These are phyloP conservation scores for Dendronephthya gigantea DNA, from an alignment of 64 coral and sea anemone genomes.

Conservation along the genomic window DNA sequence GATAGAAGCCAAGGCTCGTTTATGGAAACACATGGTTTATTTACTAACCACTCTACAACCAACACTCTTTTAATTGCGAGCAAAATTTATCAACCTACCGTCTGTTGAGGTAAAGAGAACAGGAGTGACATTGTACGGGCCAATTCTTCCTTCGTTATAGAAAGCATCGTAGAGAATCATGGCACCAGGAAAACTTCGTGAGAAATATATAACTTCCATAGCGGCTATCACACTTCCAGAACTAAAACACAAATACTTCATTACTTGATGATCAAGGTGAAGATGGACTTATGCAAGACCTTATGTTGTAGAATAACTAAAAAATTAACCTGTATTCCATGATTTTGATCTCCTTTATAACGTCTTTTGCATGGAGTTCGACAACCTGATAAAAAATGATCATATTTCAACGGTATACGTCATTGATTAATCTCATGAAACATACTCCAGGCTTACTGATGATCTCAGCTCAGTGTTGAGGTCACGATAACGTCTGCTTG, in stretches of 20 bases:
- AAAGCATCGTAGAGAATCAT: constrained; percentile 46
- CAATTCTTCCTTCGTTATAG: background rate
- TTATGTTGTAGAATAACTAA: background rate
- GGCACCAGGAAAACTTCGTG: background rate
- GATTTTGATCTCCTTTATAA: background rate
- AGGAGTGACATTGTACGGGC: constrained; percentile 19
- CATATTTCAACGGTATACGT: background rate
- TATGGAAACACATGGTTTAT: background rate
- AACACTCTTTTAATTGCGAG: background rate
- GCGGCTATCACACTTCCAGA: background rate
- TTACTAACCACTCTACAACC: background rate
- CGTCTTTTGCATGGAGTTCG: background rate
- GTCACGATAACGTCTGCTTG: background rate
- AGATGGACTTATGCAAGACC: too few species aligned
- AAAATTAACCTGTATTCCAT: background rate
- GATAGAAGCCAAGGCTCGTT: background rate
- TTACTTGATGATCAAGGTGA: too few species aligned
- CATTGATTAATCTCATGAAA: background rate
- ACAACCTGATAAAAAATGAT: background rate
- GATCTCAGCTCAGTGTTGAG: background rate
- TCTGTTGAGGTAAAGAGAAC: constrained; percentile 17
- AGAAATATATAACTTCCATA: background rate
- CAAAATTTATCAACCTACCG: constrained; percentile 27
- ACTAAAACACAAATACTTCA: background rate
- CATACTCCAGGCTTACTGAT: background rate